Base-by-base conservation (phyloP, 2,797 vertebrate species). In the Betta splendens region DNA sequence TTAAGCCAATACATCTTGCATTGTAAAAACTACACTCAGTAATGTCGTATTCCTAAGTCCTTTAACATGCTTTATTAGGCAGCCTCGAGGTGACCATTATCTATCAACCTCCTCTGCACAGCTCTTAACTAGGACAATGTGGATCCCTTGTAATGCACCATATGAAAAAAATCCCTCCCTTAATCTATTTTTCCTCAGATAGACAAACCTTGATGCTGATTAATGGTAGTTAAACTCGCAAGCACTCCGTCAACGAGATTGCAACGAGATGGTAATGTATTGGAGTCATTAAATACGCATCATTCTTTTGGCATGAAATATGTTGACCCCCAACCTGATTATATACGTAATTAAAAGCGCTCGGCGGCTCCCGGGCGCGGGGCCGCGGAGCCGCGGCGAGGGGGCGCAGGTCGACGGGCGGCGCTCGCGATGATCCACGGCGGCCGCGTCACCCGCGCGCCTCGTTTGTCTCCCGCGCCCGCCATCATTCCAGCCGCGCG, bases 51-150 rank as follows among this genome's bases (percentile, higher is more conserved):
- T 92, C 89, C 92, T 94, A 93, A 95, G 91, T 92, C 94, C 91
- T 94, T 95, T 94, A 94, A 89, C 94, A 98, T 96, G 97, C 93
- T 95, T 98, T 98, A 96, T 98, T 98, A 98, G 94, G 94, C 96
- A 98, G 93, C 92, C 90, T 94, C 91, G 93, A 94, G 94, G 93
- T 97, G 93, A 94, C 92, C 90, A 92, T 95, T 94, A 97, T 96
- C 94, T 94, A 94, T 98, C 94, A 96, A 86, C 93, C 92, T 91
- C 91, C 92, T 92, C 91, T 92, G 91, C 92, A 89, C 94, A 92
- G 89, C 91, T 93, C 85, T 93, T 85, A 88, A 85, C 85, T 85
- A 83, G 75, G 84, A 85, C 78, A 83, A 81, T 81, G 85, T 85
- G 84, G 77, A 88, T 89, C 91, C 85, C 92, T 89, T 93, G 90